Percentiles rank a stretch among this genome's conserved stretches.
These are phyloP conservation scores for Saturnia japonica DNA, from an alignment of 2,888 invertebrate species.

Conservation along the genomic window DNA sequence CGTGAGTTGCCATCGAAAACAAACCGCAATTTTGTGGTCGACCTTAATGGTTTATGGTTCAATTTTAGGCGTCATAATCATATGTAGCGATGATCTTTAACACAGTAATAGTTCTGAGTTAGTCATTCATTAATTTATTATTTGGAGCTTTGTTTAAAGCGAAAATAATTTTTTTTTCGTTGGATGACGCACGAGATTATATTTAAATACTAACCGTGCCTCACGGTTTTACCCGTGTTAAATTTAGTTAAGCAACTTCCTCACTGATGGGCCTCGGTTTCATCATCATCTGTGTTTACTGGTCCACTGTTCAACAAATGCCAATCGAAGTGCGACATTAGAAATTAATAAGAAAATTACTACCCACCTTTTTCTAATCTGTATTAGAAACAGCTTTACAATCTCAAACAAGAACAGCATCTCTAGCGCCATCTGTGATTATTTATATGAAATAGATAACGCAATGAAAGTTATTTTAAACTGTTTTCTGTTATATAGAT, in stretches of 20 bases:
- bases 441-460: neutral
- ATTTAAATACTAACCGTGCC: too few relatives aligned
- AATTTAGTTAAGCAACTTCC: neutral
- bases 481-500: neutral
- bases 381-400: too few relatives aligned
- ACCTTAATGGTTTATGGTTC: conserved; percentile 71
- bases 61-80: conserved; percentile 78
- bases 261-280: neutral
- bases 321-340: neutral
- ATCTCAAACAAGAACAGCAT: neutral
- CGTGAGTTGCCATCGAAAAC: conserved; percentile 73
- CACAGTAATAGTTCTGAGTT: conserved; percentile 43
- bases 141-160: conserved; percentile 18
- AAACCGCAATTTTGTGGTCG: conserved; percentile 72
- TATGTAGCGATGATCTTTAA: conserved; percentile 48
- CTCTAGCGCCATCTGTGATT: neutral
- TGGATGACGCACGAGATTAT: conserved; percentile 2
- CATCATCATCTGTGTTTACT: neutral
- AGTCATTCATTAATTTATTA: conserved; percentile 38
- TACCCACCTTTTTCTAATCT: too few relatives aligned
- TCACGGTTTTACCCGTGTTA: too few relatives aligned
- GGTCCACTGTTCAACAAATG: neutral
- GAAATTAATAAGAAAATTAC: neutral
- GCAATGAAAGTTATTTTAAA: neutral
- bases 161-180: conserved; percentile 14